phyloP scores from a whole-genome alignment of 2,113 vertebrate species.

The Toxotes jaculatrix region DNA sequence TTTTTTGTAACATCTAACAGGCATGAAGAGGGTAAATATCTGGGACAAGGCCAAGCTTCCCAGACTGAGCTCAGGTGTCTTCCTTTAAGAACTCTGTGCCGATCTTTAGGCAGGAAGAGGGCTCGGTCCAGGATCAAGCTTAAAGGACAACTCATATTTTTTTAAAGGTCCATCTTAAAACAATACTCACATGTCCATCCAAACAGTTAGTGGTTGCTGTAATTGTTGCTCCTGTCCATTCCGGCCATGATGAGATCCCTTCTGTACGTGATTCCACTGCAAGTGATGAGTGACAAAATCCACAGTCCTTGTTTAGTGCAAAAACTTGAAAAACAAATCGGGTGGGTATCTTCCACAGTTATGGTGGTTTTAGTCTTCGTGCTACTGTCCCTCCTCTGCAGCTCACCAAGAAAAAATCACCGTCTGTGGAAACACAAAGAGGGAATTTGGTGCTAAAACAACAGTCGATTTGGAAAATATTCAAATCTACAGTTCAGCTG shows the following conservation, averaged over 20 bases:
- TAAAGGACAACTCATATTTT: not conserved
- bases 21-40: not conserved
- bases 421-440: not conserved
- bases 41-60: not conserved
- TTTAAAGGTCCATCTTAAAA: not conserved
- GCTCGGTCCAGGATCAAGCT: not conserved
- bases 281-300: not conserved
- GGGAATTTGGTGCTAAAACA: not conserved
- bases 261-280: not conserved
- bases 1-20: not conserved
- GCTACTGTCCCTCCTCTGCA: no score
- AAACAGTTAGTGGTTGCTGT: no score
- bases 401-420: not conserved
- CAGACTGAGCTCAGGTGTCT: conserved; percentile 25
- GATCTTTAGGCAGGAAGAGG: not conserved
- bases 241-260: not conserved
- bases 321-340: not conserved
- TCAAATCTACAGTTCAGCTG: not conserved
- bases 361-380: not conserved
- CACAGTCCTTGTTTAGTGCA: not conserved
- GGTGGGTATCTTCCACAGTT: no score
- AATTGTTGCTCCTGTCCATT: not conserved
- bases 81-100: not conserved
- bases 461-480: not conserved
- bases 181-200: not conserved